Conservation (phyloP, 2,113 vertebrate species). For the Sinosuthora webbiana region DNA sequence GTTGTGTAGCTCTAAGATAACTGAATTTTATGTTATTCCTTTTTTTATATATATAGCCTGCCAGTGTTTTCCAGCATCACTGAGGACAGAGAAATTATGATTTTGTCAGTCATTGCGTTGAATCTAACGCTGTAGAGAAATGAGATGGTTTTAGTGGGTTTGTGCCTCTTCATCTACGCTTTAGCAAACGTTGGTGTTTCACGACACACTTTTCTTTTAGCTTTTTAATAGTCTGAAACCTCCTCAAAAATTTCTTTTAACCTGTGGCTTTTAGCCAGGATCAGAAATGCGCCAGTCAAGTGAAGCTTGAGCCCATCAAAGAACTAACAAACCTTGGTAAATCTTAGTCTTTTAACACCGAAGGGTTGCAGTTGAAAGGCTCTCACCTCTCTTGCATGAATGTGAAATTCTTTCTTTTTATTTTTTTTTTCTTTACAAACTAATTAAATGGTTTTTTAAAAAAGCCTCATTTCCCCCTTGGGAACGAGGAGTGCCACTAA, state of each 20-base stretch:
- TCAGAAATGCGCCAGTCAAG: not conserved
- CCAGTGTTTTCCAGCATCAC: not conserved
- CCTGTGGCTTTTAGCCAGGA: not conserved
- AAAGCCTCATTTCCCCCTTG: not conserved
- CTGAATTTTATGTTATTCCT: too few species aligned
- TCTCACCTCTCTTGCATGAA: not conserved
- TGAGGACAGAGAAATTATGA: not conserved
- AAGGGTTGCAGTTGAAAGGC: not conserved
- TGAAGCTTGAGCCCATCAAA: not conserved
- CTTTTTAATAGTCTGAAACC: not conserved
- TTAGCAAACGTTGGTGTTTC: not conserved
- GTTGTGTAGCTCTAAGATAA: not conserved
- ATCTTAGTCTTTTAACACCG: not conserved
- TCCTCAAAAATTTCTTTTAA: not conserved
- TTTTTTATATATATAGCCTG: not conserved
- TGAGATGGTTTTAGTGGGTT: not conserved
- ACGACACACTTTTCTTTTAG: not conserved
- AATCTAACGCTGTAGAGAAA: not conserved
- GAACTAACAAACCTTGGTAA: not conserved
- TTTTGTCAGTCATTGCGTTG: fast-evolving
- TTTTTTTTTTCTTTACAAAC: not conserved
- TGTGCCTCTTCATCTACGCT: not conserved
- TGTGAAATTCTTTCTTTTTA: not conserved
- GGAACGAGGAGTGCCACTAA: not conserved
- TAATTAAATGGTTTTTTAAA: not conserved